Conservation (phyloP, 2,113 vertebrate species). For the Tiliqua scincoides region DNA sequence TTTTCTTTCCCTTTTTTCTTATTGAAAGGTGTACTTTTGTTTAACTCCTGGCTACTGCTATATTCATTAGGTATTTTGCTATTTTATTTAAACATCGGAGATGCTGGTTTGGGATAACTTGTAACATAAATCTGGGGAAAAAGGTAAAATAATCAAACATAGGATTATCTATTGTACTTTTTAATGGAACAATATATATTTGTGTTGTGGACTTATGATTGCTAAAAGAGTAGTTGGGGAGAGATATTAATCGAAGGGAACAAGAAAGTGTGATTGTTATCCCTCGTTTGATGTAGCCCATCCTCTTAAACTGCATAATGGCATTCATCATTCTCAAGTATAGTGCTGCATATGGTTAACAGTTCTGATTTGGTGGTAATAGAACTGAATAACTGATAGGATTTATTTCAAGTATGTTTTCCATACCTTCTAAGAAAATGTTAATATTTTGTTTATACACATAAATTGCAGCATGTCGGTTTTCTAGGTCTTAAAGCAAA, state of each 20-base stretch:
- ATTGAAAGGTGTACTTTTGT: no score
- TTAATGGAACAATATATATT: neutral
- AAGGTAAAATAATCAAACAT: no score
- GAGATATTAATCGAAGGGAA: neutral
- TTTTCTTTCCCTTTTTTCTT: no score
- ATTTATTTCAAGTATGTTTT: neutral
- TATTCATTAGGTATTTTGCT: no score
- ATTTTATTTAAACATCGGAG: no score
- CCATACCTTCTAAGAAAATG: neutral
- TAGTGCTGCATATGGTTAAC: no score
- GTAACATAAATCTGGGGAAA: no score
- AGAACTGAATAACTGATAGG: neutral
- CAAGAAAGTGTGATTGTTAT: neutral
- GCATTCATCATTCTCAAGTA: no score
- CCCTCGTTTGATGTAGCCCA: no score
- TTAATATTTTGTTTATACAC: neutral
- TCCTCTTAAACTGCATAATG: no score
- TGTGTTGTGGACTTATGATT: neutral
- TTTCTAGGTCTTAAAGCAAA: conserved; percentile 9
- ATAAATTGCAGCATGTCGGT: neutral
- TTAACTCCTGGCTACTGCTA: no score
- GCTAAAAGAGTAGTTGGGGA: neutral
- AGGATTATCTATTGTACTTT: neutral
- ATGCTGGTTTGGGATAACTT: no score
- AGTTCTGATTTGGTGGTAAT: neutral